Evolutionary conservation across 2,113 vertebrate genomes (phyloP).

Genomic region (Gymnogyps californianus): DNA sequence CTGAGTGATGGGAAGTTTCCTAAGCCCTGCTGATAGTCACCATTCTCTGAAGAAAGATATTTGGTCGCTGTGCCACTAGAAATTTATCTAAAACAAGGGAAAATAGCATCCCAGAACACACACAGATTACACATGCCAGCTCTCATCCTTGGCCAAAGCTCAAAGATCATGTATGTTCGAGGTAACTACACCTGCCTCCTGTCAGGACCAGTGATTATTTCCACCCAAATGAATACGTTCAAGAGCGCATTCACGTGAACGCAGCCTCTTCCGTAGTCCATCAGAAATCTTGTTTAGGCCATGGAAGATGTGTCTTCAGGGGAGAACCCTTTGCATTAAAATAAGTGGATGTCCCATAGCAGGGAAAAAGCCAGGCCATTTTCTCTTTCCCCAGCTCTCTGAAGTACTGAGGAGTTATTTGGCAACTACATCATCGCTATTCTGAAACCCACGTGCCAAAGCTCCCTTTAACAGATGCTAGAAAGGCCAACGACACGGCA

Average conservation of each 20-base stretch:
- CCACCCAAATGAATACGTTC: neutral
- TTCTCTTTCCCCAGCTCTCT: neutral
- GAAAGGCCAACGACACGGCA: neutral
- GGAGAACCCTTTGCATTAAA: neutral
- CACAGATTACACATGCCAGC: neutral
- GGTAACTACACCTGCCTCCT: neutral
- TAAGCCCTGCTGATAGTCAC: neutral
- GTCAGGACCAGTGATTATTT: neutral
- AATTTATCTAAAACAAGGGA: neutral
- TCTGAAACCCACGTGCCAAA: neutral
- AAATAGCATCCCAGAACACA: neutral
- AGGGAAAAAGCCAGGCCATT: neutral
- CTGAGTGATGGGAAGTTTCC: neutral
- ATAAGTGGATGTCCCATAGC: neutral
- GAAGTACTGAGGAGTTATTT: neutral
- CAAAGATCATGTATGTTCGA: neutral
- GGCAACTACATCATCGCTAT: neutral
- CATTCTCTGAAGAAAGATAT: neutral
- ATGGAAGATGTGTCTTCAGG: neutral
- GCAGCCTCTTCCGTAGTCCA: neutral
- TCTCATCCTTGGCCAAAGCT: neutral
- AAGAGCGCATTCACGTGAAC: neutral
- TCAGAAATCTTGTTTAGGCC: neutral
- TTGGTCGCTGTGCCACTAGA: neutral
- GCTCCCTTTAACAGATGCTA: neutral